These are phyloP conservation scores for Phylloscopus trochilus DNA, from an alignment of 2,113 vertebrate genomes.

Conservation along the genomic window DNA sequence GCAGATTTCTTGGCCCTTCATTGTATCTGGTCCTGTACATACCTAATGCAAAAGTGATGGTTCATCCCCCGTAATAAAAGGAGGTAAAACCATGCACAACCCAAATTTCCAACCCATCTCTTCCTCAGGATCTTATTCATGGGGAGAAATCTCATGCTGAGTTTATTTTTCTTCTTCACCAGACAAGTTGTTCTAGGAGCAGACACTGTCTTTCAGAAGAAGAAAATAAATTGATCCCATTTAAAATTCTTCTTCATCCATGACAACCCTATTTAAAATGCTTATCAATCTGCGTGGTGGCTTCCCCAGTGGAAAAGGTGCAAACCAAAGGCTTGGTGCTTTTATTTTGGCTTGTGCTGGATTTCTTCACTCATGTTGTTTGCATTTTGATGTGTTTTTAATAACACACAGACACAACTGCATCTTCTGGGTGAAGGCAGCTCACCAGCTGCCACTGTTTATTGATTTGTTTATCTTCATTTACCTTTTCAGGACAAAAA, in stretches of 20 bases:
- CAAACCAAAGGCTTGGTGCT: not conserved
- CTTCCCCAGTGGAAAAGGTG: not conserved
- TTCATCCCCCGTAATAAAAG: not conserved
- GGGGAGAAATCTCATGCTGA: not conserved
- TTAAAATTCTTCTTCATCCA: conserved; percentile 23
- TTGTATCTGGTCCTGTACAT: not conserved
- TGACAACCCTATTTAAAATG: not conserved
- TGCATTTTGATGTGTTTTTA: not conserved
- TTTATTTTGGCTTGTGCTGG: not conserved
- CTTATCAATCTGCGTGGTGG: not conserved
- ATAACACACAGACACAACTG: not conserved
- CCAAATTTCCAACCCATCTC: not conserved
- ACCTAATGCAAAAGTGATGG: not conserved
- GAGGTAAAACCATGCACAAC: not conserved
- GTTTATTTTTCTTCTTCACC: not conserved
- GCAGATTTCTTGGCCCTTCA: not conserved
- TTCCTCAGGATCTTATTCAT: not conserved
- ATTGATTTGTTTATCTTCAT: conserved; percentile 46
- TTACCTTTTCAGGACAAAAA: not conserved
- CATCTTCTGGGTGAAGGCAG: not conserved
- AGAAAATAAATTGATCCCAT: conserved; percentile 13
- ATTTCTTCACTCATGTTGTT: not conserved
- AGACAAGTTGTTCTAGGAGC: not conserved
- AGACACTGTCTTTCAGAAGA: not conserved
- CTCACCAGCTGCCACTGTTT: conserved; percentile 33